Base-by-base conservation (phyloP, 2,888 invertebrate species). In the Ochropacha duplaris region DNA sequence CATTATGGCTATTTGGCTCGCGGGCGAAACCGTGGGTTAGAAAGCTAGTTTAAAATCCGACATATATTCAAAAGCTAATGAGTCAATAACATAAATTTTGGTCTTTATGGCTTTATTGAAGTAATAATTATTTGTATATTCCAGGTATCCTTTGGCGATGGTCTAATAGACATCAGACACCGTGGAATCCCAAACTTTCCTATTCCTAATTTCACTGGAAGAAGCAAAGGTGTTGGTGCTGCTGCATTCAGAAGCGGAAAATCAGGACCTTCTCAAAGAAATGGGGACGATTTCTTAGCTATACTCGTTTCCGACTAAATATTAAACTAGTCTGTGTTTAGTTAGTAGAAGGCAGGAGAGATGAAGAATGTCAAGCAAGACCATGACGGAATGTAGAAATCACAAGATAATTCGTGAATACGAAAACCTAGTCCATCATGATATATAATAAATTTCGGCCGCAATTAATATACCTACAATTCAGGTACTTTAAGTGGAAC, bases 141-240 rank as follows among this genome's bases (percentile, higher is more conserved):
- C 62, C 78, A 89, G 90, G 77, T 79, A 11, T 74, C 77, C 56
- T 91, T 86, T 61, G 88, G 88, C 39, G 88, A 91, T 1, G 87
- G 84, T 19, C 72, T 88, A 0, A 72, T 90, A 14, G 88, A 92
- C 71, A 60, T 84, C 59, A 82, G 91, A 52, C 90, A 91, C 56
- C 83, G 90, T 4, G 91, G 91, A 11, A 70, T 81, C 22, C 90
- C 90, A 0, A 82, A 82, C 72, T 90, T 91, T 68, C 86, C 90
- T 1, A 86, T 91, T 64, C 88, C 88, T 1, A 71, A 75, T 14
- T 74, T 88, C 44, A 58, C 71, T 6, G 81, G 86, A 6, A 79
- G 85, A 59, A 72, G 81, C 58, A 89, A 86, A 60, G 85, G 86
- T 2, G 70, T 85, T 6, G 79, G 87, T 3, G 87, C 87, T 1